Evolutionary conservation across 2,888 invertebrate genomes (phyloP).

Genomic region (Margaritifera margaritifera): DNA sequence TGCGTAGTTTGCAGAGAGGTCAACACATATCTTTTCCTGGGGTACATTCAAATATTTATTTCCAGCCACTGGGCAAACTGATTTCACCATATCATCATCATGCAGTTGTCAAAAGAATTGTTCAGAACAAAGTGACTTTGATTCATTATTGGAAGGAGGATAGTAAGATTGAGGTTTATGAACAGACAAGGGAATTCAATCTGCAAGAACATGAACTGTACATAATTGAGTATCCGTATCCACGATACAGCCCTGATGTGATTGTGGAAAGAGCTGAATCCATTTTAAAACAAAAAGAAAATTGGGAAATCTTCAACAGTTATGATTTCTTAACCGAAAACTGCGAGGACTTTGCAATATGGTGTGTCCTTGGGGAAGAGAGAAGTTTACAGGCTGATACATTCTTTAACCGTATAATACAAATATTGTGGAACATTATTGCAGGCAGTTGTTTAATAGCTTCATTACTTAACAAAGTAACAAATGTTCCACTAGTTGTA

Average conservation of each 20-base stretch:
- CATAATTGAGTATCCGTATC: slow-evolving; percentile 7
- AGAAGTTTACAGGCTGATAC: slow-evolving; percentile 14
- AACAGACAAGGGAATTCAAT: slow-evolving; percentile 3
- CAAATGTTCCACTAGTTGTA: slow-evolving; percentile 3
- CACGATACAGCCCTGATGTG: slow-evolving; percentile 6
- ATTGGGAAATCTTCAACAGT: background rate
- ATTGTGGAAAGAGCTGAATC: slow-evolving; percentile 16
- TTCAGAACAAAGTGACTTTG: slow-evolving; percentile 3
- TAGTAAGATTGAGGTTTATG: background rate
- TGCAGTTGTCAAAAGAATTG: slow-evolving; percentile 13
- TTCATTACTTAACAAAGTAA: background rate
- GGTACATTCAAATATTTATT: background rate
- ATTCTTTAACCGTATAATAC: background rate
- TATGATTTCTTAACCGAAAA: slow-evolving; percentile 8
- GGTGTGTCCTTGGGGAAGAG: slow-evolving; percentile 15
- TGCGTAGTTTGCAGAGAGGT: slow-evolving; percentile 2
- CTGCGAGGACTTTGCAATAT: slow-evolving; percentile 15
- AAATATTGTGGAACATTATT: background rate
- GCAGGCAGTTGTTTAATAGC: slow-evolving; percentile 11
- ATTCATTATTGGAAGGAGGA: slow-evolving; percentile 8
- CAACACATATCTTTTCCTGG: slow-evolving; percentile 14
- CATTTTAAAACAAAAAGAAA: slow-evolving; percentile 5
- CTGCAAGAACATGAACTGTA: slow-evolving; percentile 8
- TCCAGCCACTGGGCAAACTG: background rate
- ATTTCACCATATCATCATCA: slow-evolving; percentile 8